phyloP scores from a whole-genome alignment of 2,888 invertebrate genomes.

The Magallana nippona region DNA sequence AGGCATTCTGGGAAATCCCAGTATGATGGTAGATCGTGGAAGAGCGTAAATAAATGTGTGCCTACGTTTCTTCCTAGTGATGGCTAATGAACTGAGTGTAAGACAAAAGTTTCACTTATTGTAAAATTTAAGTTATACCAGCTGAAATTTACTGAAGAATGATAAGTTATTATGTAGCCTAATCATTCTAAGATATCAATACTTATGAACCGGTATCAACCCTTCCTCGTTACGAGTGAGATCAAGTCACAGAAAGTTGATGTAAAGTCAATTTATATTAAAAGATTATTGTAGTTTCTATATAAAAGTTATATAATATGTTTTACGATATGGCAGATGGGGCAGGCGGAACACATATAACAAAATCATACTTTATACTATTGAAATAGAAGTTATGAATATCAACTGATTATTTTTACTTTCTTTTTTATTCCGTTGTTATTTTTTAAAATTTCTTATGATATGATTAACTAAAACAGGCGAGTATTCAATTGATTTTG shows the following conservation, averaged over 20 bases:
- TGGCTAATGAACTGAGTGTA: conserved; percentile 58
- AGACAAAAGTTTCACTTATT: conserved; percentile 41
- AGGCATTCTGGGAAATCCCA: conserved; percentile 49
- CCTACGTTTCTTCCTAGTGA: conserved; percentile 50
- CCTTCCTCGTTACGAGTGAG: conserved; percentile 10
- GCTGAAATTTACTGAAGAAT: too few species aligned
- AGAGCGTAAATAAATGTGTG: conserved; percentile 47
- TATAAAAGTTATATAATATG: neutral
- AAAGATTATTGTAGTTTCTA: neutral
- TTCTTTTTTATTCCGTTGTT: too few species aligned
- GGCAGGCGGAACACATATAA: too few species aligned
- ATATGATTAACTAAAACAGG: too few species aligned
- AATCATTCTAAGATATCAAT: neutral
- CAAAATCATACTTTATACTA: neutral
- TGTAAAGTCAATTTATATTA: neutral
- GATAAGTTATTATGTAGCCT: too few species aligned
- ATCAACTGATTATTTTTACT: neutral
- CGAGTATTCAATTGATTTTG: too few species aligned
- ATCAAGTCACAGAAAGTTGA: neutral
- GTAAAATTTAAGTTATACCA: neutral
- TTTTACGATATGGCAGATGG: too few species aligned
- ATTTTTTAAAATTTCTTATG: too few species aligned
- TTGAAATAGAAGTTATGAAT: neutral
- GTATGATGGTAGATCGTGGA: conserved; percentile 47
- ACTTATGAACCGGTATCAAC: neutral